Evolutionary conservation across 2,888 invertebrate species (phyloP).

Genomic region (Dryobota labecula): DNA sequence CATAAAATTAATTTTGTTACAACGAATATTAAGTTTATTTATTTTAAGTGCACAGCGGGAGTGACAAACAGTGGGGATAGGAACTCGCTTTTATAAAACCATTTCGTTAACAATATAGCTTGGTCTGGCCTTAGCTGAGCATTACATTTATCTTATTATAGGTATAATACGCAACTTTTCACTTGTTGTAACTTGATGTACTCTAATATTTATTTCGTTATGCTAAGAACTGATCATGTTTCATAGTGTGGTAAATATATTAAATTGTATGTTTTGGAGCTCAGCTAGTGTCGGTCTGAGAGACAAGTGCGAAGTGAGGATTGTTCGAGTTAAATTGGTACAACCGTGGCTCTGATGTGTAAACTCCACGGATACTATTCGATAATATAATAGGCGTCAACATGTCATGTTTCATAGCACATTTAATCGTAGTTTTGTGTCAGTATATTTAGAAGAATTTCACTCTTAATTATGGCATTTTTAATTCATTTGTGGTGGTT

Average conservation of each 20-base stretch:
- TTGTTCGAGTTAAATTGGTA: constrained; percentile 65
- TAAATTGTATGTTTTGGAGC: constrained; percentile 57
- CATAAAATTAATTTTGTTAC: constrained; percentile 45
- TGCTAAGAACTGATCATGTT: constrained; percentile 31
- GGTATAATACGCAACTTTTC: constrained; percentile 21
- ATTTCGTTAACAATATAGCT: constrained; percentile 68
- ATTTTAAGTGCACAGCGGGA: constrained; percentile 66
- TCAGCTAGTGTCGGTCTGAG: constrained; percentile 70
- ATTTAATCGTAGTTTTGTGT: constrained; percentile 80
- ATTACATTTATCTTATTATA: constrained; percentile 45
- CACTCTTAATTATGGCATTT: constrained; percentile 75
- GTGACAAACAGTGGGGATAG: constrained; percentile 68
- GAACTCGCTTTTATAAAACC: constrained; percentile 67
- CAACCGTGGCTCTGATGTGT: constrained; percentile 67
- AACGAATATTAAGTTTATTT: constrained; percentile 64
- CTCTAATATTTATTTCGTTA: constrained; percentile 23
- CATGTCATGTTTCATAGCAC: constrained; percentile 77
- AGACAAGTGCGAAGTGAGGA: constrained; percentile 67
- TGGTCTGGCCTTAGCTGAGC: constrained; percentile 73
- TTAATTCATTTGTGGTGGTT: constrained; percentile 70
- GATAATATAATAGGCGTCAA: constrained; percentile 68
- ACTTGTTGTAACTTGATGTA: constrained; percentile 11
- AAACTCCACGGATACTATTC: constrained; percentile 60
- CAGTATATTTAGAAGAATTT: constrained; percentile 76
- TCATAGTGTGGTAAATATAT: constrained; percentile 16